These are phyloP conservation scores for Pseudomyrmex sp. DNA, from an alignment of 1,140 invertebrate species.

Conservation along the genomic window DNA sequence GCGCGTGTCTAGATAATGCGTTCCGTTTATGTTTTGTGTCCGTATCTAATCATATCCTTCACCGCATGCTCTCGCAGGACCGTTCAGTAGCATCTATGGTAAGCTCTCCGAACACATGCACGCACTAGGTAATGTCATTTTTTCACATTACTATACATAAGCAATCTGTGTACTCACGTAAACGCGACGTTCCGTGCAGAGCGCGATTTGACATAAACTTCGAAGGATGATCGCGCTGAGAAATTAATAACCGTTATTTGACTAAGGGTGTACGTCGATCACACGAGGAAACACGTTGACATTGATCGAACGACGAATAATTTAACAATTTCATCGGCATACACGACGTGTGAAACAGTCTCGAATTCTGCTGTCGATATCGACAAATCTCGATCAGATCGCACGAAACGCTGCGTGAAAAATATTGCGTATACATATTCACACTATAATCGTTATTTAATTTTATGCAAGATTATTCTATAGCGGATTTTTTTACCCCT, in stretches of 20 bases:
- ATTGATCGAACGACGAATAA: slow-evolving; percentile 45
- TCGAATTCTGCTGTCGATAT: neutral
- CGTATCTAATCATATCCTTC: slow-evolving; percentile 76
- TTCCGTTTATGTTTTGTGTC: slow-evolving; percentile 47
- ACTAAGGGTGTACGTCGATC: slow-evolving; percentile 43
- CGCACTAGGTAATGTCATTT: slow-evolving; percentile 85
- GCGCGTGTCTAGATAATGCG: neutral
- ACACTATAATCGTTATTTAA: slow-evolving; percentile 48
- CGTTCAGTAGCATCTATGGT: slow-evolving; percentile 85
- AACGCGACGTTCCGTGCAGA: slow-evolving; percentile 51
- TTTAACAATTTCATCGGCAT: slow-evolving; percentile 31
- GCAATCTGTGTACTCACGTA: slow-evolving; percentile 53
- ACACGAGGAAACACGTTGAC: slow-evolving; percentile 33
- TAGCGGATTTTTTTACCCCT: neutral
- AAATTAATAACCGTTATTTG: slow-evolving; percentile 56
- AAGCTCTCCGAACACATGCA: slow-evolving; percentile 85
- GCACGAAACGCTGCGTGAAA: slow-evolving; percentile 48
- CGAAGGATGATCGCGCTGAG: slow-evolving; percentile 7
- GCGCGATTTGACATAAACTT: neutral
- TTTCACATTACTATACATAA: slow-evolving; percentile 75
- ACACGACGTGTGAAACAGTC: neutral
- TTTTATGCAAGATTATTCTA: neutral
- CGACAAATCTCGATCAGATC: slow-evolving; percentile 3
- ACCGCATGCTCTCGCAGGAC: slow-evolving; percentile 84
- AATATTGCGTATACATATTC: slow-evolving; percentile 6